Base-by-base conservation (phyloP, 2,888 invertebrate species). In the Papilio gigon region DNA sequence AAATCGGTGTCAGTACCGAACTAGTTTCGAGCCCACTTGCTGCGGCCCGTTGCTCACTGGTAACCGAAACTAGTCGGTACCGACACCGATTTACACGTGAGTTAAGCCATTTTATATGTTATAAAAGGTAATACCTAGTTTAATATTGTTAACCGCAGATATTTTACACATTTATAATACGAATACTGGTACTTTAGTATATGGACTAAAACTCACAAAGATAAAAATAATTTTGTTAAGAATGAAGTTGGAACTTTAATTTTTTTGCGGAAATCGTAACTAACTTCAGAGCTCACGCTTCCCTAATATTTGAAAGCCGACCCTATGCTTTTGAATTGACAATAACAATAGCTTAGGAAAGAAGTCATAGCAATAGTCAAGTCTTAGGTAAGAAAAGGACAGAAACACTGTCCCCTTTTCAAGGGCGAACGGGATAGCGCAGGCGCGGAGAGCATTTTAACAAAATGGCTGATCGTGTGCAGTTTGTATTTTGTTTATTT, bases 391-490 rank as follows among this genome's bases (percentile, higher is more conserved):
- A 71, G 80, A 87, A 78, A 70, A 44, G 76, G 81, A 81, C 83
- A 81, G 58, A n/a, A 70, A 30, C 75, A 73, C 73, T 84, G 85
- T 84, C 88, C 89, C 89, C 84, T 78, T 78, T 71, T 72, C 78
- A 81, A 72, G 87, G 86, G 80, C 81, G 76, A 73, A 74, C 71
- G 47, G 68, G 53, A 78, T 68, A 76, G 81, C 90, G 90, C 91
- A 85, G 85, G 90, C 84, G 82, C 76, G 75, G 76, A 72, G 59
- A 75, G 79, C 86, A 87, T 86, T 88, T 80, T 76, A 77, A 75
- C 81, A 91, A 91, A 77, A 91, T 91, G 91, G 91, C 91, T 86
- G 86, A 84, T 80, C 68, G 83, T 82, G 86, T 81, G 80, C 74
- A 78, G 78, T 78, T 76, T 70, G 70, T 75, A 80, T 83, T 82